Evolutionary conservation across 1,140 invertebrate genomes (phyloP).

Genomic region (Drosophila fuyamai): DNA sequence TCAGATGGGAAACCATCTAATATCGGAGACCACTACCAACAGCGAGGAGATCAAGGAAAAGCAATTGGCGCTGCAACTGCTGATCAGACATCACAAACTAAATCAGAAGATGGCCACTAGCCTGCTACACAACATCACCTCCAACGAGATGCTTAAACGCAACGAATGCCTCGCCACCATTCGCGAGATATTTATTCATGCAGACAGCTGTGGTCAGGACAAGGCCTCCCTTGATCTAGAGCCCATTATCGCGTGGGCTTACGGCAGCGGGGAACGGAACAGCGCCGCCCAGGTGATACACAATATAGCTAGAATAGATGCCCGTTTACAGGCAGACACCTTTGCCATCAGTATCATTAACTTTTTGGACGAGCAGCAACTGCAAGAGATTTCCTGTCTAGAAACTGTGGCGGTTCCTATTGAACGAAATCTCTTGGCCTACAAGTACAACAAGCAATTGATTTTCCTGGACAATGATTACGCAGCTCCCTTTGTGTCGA

Average conservation of each 20-base stretch:
- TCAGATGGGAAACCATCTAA: slow-evolving; percentile 56
- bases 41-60: slow-evolving; percentile 65
- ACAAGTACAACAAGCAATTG: slow-evolving; percentile 69
- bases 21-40: slow-evolving; percentile 50
- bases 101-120: slow-evolving; percentile 23
- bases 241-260: slow-evolving; percentile 67
- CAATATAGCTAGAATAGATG: slow-evolving; percentile 68
- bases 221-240: slow-evolving; percentile 55
- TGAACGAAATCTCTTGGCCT: slow-evolving; percentile 41
- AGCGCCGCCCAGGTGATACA: slow-evolving; percentile 60
- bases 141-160: slow-evolving; percentile 58
- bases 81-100: slow-evolving; percentile 62
- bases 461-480: slow-evolving; percentile 49
- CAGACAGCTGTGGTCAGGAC: slow-evolving; percentile 53
- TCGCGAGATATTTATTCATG: slow-evolving; percentile 64
- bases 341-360: slow-evolving; percentile 77
- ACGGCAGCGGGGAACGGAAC: slow-evolving; percentile 45
- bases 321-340: slow-evolving; percentile 66
- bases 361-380: slow-evolving; percentile 65
- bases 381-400: slow-evolving; percentile 18
- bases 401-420: neutral
- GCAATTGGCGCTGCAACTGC: slow-evolving; percentile 53
- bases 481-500: slow-evolving; percentile 2
- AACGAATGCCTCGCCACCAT: slow-evolving; percentile 73
- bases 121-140: slow-evolving; percentile 64